Evolutionary conservation across 2,797 vertebrate species (phyloP).

Genomic region (Xenops minutus): DNA sequence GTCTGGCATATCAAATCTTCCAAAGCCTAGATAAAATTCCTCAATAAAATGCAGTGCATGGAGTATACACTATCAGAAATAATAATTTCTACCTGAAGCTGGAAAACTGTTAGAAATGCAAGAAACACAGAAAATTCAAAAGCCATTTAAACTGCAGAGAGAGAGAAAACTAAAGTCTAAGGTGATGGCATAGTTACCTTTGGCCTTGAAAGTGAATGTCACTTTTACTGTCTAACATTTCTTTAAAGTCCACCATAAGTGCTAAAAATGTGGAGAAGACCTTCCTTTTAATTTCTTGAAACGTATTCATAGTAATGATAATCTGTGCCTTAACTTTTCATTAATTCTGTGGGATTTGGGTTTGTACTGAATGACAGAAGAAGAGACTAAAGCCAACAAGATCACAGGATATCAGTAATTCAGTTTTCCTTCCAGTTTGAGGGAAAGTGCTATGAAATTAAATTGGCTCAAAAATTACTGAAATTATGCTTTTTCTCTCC

Average conservation of each 20-base stretch:
- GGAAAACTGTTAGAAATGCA: neutral
- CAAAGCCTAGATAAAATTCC: neutral
- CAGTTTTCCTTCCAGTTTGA: neutral
- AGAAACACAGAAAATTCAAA: neutral
- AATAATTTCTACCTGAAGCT: neutral
- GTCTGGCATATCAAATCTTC: neutral
- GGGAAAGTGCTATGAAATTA: neutral
- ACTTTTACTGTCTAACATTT: neutral
- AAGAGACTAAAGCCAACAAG: neutral
- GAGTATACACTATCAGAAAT: neutral
- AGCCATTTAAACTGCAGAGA: neutral
- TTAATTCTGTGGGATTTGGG: neutral
- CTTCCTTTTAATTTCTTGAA: neutral
- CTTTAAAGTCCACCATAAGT: neutral
- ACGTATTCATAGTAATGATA: neutral
- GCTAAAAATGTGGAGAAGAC: neutral
- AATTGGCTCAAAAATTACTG: neutral
- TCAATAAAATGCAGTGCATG: neutral
- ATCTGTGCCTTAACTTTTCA: neutral
- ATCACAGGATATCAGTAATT: neutral
- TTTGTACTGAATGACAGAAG: neutral
- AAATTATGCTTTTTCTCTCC: neutral
- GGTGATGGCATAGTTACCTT: neutral
- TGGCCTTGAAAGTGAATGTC: neutral
- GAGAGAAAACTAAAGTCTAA: neutral